Conservation (phyloP, 2,888 invertebrate genomes). For the Maniola hyperantus region DNA sequence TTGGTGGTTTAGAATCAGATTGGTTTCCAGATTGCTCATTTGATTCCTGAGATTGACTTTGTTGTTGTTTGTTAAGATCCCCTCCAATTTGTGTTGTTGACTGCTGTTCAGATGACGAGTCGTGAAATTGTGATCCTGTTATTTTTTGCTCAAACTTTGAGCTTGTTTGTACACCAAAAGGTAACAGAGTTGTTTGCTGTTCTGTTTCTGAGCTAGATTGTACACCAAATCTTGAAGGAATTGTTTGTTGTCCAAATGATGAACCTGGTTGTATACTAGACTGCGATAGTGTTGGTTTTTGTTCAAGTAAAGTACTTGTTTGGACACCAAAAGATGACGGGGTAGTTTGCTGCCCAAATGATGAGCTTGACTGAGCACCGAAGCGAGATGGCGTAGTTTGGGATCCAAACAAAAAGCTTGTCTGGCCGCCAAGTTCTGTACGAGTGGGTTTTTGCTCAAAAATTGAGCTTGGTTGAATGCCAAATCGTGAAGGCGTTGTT, state of each 20-base stretch:
- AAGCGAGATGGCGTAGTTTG: constrained; percentile 2
- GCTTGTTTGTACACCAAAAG: neutral
- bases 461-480: neutral
- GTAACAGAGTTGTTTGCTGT: neutral
- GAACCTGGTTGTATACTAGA: too few relatives aligned
- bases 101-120: neutral
- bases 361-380: neutral
- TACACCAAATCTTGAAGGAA: neutral
- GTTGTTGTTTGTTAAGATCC: neutral
- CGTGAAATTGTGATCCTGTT: neutral
- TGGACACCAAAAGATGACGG: neutral
- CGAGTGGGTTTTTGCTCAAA: constrained; percentile 4
- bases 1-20: neutral
- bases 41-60: neutral
- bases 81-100: neutral
- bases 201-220: neutral
- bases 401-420: neutral
- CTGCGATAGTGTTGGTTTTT: too few relatives aligned
- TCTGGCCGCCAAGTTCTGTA: neutral
- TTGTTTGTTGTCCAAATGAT: constrained; percentile 6
- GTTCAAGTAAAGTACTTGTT: too few relatives aligned
- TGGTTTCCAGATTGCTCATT: neutral
- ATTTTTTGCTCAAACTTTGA: constrained; percentile 6
- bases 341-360: constrained; percentile 1
- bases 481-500: neutral